Evolutionary conservation across 2,888 invertebrate genomes (phyloP), one percentile per base, ranked within the genome.

Genomic region (Sinohyriopsis cumingii): DNA sequence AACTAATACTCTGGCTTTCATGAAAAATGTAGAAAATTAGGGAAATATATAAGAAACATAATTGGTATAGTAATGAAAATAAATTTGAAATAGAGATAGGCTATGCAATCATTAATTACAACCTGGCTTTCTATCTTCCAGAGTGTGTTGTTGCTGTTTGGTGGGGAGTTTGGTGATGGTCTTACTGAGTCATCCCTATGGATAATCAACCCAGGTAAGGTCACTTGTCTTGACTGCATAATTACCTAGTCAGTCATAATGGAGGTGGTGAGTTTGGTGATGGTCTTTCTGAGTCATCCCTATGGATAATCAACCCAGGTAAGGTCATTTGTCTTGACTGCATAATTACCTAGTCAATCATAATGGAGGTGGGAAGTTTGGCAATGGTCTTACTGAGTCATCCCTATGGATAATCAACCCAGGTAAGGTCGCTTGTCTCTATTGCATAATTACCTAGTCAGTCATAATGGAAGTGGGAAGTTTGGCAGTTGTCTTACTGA

Each of bases 241-340:
- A 45, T 45, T 45, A 45, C 45, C 45, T 45, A 0, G 12, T 45
- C 5, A 12, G 0, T 45, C 15, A 45, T 45, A 45, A n/a, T n/a
- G n/a, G n/a, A n/a, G 96, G 96, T 0, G 96, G 96, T 0, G 95
- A 95, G 89, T 93, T 96, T 20, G 94, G 95, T 69, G 94, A 95
- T 89, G 93, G 94, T 53, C 92, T 93, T 15, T 93, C 93, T 57
- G 95, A 95, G 89, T 95, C 95, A 0, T 95, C 96, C 53, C 92
- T 96, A 56, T 96, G 96, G 96, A 93, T 95, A 75, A 95, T 95
- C 86, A 93, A 94, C 82, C 93, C 95, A 59, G 93, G 94, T 94
- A 88, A 79, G 82, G 64, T n/a, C 9, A 45, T 15, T 15, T 3
- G 45, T 15, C 19, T 63, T 19, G n/a, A 45, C 15, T 12, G 45